These are phyloP conservation scores for Drosophila rellima DNA, from an alignment of 2,888 invertebrate species.

Conservation along the genomic window DNA sequence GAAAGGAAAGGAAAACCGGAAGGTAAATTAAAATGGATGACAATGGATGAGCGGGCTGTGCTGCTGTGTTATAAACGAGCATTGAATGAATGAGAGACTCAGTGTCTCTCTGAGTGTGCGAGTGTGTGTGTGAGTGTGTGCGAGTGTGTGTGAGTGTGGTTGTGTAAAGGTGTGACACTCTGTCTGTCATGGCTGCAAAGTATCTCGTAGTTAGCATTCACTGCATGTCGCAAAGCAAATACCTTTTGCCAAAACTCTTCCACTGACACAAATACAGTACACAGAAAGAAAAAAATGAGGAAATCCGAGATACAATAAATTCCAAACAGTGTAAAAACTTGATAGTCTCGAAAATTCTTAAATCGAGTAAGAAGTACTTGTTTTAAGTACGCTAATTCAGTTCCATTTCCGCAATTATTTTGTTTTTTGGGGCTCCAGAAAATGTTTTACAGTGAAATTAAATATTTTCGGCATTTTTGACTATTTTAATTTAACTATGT, in stretches of 20 bases:
- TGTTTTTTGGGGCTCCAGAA: no score
- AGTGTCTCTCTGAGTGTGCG: conserved; percentile 26
- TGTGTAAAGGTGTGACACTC: conserved; percentile 44
- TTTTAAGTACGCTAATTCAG: no score
- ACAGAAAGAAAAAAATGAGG: not conserved
- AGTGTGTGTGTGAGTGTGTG: conserved; percentile 14
- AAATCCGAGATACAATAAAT: no score
- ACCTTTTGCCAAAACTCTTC: conserved; percentile 66
- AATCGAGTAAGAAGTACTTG: no score
- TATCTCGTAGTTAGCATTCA: conserved; percentile 46
- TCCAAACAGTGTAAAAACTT: no score
- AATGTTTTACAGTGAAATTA: no score
- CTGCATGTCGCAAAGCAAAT: conserved; percentile 63
- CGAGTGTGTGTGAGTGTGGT: conserved; percentile 19
- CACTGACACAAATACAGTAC: not conserved
- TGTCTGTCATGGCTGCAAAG: conserved; percentile 52
- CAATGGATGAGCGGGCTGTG: conserved; percentile 66
- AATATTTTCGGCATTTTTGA: no score
- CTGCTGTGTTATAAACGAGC: conserved; percentile 66
- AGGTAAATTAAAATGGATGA: conserved; percentile 81
- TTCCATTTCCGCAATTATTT: no score
- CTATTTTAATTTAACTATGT: no score
- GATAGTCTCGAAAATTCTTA: no score
- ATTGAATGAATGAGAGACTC: conserved; percentile 68
- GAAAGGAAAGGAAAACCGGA: conserved; percentile 70